Percentiles rank a stretch among this genome's conserved stretches.
These are phyloP conservation scores for Cylas formicarius DNA, from an alignment of 1,140 invertebrate species.

Conservation along the genomic window DNA sequence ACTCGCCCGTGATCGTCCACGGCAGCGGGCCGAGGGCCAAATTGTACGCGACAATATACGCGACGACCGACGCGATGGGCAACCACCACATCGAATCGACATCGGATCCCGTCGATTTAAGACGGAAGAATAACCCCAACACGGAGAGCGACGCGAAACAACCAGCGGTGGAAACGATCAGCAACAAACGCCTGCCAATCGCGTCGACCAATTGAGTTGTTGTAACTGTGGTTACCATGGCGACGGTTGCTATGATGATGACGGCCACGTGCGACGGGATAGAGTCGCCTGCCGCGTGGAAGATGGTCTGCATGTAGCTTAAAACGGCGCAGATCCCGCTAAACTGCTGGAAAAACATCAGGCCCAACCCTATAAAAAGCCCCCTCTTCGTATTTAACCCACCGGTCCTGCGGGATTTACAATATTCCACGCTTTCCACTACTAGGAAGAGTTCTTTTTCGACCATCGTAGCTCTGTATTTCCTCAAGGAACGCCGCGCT, in stretches of 20 bases:
- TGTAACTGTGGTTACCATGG: slow-evolving; percentile 12
- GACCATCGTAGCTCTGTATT: slow-evolving; percentile 44
- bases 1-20: slow-evolving; percentile 75
- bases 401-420: too few relatives aligned
- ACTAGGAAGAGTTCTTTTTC: slow-evolving; percentile 52
- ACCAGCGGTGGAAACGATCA: slow-evolving; percentile 44
- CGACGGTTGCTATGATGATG: slow-evolving; percentile 20
- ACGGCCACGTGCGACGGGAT: slow-evolving; percentile 39
- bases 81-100: slow-evolving; percentile 26
- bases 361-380: slow-evolving; percentile 58
- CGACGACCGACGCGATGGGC: slow-evolving; percentile 28
- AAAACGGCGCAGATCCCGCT: slow-evolving; percentile 75
- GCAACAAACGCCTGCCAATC: slow-evolving; percentile 39
- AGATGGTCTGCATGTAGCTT: slow-evolving; percentile 71
- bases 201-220: slow-evolving; percentile 21
- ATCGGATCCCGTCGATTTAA: slow-evolving; percentile 10
- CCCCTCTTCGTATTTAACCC: too few relatives aligned
- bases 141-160: slow-evolving; percentile 39
- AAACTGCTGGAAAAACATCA: slow-evolving; percentile 68
- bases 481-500: too few relatives aligned
- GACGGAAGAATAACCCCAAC: slow-evolving; percentile 22
- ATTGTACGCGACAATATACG: slow-evolving; percentile 29
- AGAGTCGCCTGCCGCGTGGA: slow-evolving; percentile 50
- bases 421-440: too few relatives aligned
- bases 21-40: slow-evolving; percentile 70